phyloP scores from a whole-genome alignment of 2,113 vertebrate genomes.

The Cisticola juncidis region DNA sequence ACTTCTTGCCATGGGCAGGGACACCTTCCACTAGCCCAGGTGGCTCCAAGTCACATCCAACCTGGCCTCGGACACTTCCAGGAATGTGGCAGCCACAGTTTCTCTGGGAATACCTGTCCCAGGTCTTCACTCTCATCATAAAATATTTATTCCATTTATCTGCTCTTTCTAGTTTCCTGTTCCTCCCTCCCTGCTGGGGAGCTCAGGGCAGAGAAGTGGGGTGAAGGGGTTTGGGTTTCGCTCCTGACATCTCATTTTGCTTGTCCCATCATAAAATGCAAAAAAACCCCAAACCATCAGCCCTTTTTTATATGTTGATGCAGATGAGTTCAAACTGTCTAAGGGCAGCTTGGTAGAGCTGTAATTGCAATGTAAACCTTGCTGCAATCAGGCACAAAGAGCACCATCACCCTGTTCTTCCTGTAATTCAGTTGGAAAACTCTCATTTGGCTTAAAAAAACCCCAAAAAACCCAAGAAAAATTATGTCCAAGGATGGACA shows the following conservation, averaged over 20 bases:
- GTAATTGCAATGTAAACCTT: neutral
- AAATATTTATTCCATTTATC: neutral
- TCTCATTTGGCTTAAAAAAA: neutral
- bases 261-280: neutral
- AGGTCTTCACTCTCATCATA: rapidly evolving
- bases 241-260: rapidly evolving
- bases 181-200: neutral
- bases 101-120: neutral
- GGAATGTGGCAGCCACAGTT: neutral
- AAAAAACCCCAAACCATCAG: neutral
- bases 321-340: neutral
- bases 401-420: neutral
- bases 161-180: neutral
- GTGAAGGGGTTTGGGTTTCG: neutral
- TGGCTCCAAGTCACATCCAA: neutral
- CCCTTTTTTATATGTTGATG: neutral
- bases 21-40: rapidly evolving
- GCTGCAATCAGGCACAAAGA: neutral
- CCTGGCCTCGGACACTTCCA: neutral
- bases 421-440: neutral
- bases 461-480: neutral
- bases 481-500: too few relatives aligned
- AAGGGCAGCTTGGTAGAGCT: neutral
- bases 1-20: rapidly evolving
- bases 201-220: neutral